A percentile compares a stretch with the other conserved stretches of the same genome.
Conservation (phyloP, 2,113 vertebrate genomes). For the Scolopax mira region DNA sequence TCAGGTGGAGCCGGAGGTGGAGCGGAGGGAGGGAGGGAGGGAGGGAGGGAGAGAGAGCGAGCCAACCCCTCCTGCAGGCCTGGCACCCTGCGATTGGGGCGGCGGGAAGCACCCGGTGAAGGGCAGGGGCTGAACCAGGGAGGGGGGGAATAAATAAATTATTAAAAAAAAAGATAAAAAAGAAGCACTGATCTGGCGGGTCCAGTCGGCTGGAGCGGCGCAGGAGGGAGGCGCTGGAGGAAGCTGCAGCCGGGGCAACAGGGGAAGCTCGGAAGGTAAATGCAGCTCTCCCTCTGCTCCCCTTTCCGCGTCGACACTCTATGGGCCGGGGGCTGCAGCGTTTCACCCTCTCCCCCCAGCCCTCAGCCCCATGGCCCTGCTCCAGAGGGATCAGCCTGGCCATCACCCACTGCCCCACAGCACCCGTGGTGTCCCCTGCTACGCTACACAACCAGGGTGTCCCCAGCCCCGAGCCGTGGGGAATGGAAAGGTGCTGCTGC, state of each 20-base stretch:
- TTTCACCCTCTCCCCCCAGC: background rate
- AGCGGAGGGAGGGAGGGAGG: conserved; percentile 11
- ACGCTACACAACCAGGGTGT: rapidly evolving
- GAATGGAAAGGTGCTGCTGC: background rate
- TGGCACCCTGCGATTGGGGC: conserved; percentile 18
- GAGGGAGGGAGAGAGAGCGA: background rate
- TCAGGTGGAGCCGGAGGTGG: conserved; percentile 41
- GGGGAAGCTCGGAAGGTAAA: conserved; percentile 14
- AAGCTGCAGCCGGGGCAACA: background rate
- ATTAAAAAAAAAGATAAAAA: background rate
- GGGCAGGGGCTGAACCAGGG: background rate
- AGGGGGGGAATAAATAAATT: background rate
- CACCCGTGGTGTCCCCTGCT: rapidly evolving
- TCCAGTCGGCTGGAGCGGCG: background rate
- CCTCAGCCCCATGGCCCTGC: rapidly evolving
- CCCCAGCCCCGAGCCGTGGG: rapidly evolving
- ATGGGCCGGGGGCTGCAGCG: background rate
- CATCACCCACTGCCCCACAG: rapidly evolving
- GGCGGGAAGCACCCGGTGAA: background rate
- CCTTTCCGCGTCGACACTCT: rapidly evolving
- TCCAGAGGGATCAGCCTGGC: background rate
- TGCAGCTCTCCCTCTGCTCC: background rate
- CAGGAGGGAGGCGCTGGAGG: background rate
- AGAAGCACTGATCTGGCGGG: background rate
- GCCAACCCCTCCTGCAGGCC: background rate